Percentiles rank a stretch among this genome's conserved stretches.
These are phyloP conservation scores for Megaustenia siamemsis DNA, from an alignment of 2,888 invertebrate genomes.

Conservation along the genomic window DNA sequence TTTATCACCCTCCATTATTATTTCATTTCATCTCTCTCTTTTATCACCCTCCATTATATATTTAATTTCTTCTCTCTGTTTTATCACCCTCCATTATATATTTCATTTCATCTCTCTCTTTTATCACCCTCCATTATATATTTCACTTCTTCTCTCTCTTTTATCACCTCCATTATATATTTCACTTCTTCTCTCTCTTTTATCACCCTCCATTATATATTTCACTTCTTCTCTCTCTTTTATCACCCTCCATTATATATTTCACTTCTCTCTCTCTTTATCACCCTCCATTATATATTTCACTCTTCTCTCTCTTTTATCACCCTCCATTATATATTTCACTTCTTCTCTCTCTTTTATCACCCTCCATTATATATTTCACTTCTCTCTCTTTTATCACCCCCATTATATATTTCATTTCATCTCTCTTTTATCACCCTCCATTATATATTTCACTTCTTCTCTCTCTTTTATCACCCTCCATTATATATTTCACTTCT, in stretches of 20 bases:
- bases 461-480: constrained; percentile 7
- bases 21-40: neutral
- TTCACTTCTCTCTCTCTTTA: constrained; percentile 34
- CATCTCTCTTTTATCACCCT: constrained; percentile 26
- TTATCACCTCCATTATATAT: neutral
- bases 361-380: no score
- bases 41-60: constrained; percentile 21
- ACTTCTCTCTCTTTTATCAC: neutral
- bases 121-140: no score
- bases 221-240: no score
- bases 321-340: no score
- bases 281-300: constrained; percentile 33
- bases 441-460: no score
- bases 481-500: no score
- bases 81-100: no score
- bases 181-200: constrained; percentile 14
- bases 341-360: no score
- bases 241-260: no score
- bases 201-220: neutral
- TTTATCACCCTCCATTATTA: constrained; percentile 20
- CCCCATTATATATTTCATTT: constrained; percentile 5
- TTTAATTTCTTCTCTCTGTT: no score
- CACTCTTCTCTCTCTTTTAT: no score
- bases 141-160: constrained; percentile 5
- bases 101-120: no score